Conservation (phyloP, 2,113 vertebrate genomes). For the Entelurus aequoreus region DNA sequence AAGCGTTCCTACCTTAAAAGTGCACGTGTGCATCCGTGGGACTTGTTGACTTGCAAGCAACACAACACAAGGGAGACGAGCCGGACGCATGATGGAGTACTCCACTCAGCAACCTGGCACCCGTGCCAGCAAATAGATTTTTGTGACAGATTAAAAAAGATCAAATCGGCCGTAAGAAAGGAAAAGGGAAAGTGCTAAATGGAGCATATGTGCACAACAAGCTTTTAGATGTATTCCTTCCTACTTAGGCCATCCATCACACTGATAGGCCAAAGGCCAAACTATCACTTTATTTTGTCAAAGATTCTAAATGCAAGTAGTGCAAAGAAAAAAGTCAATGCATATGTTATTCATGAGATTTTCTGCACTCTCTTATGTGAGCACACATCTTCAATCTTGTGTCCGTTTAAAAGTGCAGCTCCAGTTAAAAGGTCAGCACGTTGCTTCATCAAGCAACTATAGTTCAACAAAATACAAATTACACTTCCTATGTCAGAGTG, state of each 20-base stretch:
- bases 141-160: conserved; percentile 77
- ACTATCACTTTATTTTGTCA: conserved; percentile 35
- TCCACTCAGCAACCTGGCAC: conserved; percentile 69
- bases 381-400: too few relatives aligned
- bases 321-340: neutral
- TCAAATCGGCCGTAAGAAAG: conserved; percentile 75
- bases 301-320: neutral
- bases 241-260: conserved; percentile 59
- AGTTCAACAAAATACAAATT: too few relatives aligned
- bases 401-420: too few relatives aligned
- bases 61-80: conserved; percentile 49
- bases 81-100: conserved; percentile 70
- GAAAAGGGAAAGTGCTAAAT: conserved; percentile 71
- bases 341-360: neutral
- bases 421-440: too few relatives aligned
- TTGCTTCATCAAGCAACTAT: too few relatives aligned
- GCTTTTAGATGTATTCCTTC: conserved; percentile 74
- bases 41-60: conserved; percentile 47
- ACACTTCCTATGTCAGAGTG: too few relatives aligned
- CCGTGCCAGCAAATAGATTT: conserved; percentile 73
- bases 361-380: too few relatives aligned
- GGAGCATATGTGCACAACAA: conserved; percentile 70
- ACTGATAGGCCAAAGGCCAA: conserved; percentile 46
- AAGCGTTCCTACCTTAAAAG: conserved; percentile 43
- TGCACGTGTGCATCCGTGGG: conserved; percentile 53